phyloP scores from a whole-genome alignment of 2,888 invertebrate species.

The Allolobophora icterica region DNA sequence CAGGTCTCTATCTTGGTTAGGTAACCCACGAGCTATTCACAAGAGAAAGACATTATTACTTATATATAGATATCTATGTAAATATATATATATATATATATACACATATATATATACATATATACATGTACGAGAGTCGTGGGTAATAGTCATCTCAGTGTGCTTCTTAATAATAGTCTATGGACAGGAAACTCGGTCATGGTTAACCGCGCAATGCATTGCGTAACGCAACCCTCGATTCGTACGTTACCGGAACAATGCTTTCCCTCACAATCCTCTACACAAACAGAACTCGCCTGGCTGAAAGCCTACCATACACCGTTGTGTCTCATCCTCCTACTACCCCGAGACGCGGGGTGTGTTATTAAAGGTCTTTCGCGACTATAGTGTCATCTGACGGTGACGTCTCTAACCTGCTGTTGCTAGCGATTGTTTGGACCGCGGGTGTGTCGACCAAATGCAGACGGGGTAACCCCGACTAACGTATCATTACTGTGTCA shows the following conservation, averaged over 20 bases:
- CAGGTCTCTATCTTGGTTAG: not conserved
- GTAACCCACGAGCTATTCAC: not conserved
- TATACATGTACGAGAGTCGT: too few species aligned
- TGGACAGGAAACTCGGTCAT: not conserved
- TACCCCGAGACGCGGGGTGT: not conserved
- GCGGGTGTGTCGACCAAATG: not conserved
- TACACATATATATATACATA: not conserved
- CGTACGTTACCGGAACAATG: too few species aligned
- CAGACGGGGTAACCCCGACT: not conserved
- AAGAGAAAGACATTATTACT: not conserved
- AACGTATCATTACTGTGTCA: conserved; percentile 25
- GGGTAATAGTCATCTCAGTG: not conserved
- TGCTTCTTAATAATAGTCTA: not conserved
- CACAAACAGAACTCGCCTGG: not conserved
- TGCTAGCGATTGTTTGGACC: not conserved
- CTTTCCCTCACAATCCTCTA: not conserved
- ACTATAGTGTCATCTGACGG: not conserved
- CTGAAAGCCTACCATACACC: not conserved
- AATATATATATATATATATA: conserved; percentile 15
- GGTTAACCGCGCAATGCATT: not conserved
- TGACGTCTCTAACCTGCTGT: not conserved
- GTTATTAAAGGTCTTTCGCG: not conserved
- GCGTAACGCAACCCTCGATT: not conserved
- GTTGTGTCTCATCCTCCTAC: not conserved
- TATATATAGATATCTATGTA: not conserved